phyloP scores from a whole-genome alignment of 2,888 invertebrate genomes.

The Campoplex capitator region DNA sequence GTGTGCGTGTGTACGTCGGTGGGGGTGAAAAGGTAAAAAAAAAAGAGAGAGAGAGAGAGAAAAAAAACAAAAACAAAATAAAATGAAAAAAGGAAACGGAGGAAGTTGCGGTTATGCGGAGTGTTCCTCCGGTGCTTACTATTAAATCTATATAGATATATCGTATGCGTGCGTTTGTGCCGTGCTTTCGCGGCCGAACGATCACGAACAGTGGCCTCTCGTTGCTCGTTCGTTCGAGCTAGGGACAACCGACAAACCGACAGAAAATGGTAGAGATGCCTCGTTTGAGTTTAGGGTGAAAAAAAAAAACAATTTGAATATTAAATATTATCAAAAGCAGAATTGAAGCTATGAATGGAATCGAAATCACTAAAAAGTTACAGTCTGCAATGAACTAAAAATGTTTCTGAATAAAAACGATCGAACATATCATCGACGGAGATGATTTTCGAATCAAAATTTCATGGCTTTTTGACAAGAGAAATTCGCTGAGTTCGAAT shows the following conservation, averaged over 20 bases:
- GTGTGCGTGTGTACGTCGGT: slow-evolving; percentile 38
- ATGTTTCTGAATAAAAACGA: not conserved
- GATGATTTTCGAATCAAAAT: not conserved
- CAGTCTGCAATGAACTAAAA: not conserved
- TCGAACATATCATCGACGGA: too few relatives aligned
- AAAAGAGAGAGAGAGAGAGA: too few relatives aligned
- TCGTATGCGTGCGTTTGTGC: slow-evolving; percentile 61
- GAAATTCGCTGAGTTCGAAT: not conserved
- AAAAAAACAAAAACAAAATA: slow-evolving; percentile 64
- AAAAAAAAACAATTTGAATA: slow-evolving; percentile 28
- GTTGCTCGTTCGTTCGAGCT: slow-evolving; percentile 51
- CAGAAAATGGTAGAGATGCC: slow-evolving; percentile 55
- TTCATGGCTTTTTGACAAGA: not conserved
- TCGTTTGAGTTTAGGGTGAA: slow-evolving; percentile 51
- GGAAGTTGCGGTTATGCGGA: slow-evolving; percentile 80
- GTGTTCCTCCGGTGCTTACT: slow-evolving; percentile 48
- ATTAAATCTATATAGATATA: not conserved
- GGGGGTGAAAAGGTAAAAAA: slow-evolving; percentile 67
- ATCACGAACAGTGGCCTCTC: slow-evolving; percentile 70
- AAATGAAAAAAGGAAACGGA: slow-evolving; percentile 72
- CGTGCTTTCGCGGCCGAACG: slow-evolving; percentile 80
- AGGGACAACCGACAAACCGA: slow-evolving; percentile 67
- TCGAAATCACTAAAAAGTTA: not conserved
- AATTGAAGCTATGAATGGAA: not conserved
- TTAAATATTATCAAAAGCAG: slow-evolving; percentile 13